Percentiles rank a stretch among this genome's conserved stretches.
phyloP scores from a whole-genome alignment of 2,797 vertebrate species.

The Megalops cyprinoides region DNA sequence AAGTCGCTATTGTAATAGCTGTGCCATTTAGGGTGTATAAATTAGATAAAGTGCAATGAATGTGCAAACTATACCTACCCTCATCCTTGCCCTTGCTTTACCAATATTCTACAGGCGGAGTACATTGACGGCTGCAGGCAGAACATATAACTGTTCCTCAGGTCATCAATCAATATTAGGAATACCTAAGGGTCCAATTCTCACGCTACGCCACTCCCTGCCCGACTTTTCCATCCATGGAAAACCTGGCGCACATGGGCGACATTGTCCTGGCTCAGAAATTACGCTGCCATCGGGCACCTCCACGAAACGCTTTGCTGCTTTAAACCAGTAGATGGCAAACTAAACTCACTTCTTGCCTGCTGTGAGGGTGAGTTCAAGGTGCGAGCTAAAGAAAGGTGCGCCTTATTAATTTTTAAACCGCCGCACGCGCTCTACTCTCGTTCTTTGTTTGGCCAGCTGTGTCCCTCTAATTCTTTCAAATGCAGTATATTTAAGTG shows the following conservation, averaged over 20 bases:
- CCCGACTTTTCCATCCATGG: neutral
- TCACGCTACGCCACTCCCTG: no score
- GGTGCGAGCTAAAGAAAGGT: conserved; percentile 68
- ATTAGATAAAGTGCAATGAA: neutral
- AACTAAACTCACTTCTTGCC: conserved; percentile 28
- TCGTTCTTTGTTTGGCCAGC: conserved; percentile 80
- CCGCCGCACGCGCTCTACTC: conserved; percentile 61
- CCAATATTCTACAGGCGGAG: neutral
- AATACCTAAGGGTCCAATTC: no score
- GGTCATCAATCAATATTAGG: no score
- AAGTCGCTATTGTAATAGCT: no score
- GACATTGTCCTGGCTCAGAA: neutral
- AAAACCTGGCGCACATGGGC: neutral
- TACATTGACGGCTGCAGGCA: neutral
- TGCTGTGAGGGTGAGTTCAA: conserved; percentile 49
- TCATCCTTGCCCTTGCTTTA: no score
- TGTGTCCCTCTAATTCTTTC: conserved; percentile 75
- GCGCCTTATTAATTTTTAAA: conserved; percentile 81
- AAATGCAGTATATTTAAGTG: conserved; percentile 70
- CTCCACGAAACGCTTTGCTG: neutral
- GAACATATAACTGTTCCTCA: no score
- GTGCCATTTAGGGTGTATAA: no score
- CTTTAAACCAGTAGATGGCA: conserved; percentile 75
- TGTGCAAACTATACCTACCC: no score
- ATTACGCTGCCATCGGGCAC: neutral